Evolutionary conservation across 2,113 vertebrate species (phyloP), one percentile per base, ranked within the genome.

Genomic region (Sylvilagus bachmani): DNA sequence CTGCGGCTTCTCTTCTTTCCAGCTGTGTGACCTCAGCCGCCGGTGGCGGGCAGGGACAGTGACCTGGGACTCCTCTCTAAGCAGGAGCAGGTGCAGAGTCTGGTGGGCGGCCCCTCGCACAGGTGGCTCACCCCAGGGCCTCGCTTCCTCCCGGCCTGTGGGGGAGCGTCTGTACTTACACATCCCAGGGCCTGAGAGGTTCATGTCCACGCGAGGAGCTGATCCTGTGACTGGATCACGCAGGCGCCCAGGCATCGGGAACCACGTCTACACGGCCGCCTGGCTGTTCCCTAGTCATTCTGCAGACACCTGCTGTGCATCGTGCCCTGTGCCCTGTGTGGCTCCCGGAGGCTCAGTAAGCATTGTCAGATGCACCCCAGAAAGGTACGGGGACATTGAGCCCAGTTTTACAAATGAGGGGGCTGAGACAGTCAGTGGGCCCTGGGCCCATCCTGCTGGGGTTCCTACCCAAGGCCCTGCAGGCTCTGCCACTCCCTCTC

Each of bases 131-230:
- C 81, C 62, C 13, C 21, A 5, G 38, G 10, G 22, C 19, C n/a
- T 17, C 58, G 0, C 0, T 36, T 61, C 71, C 53, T 31, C 31
- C 12, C 66, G 13, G 19, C 2, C 25, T 3, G 14, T 8, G 12
- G 17, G 29, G 29, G 44, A 33, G 1, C 3, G 0, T 38, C 29
- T 84, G 51, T 22, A 27, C 29, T 80, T 49, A 33, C 3, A 3
- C 19, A 10, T n/a, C 4, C 7, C 6, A 12, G 58, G 24, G 55
- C 38, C 3, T 49, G 9, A 25, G 1, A 70, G 66, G 77, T n/a
- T 53, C 82, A 3, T 1, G 0, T 11, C 0, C 58, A 4, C 0
- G 1, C 3, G 19, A 77, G 29, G 0, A 22, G 8, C 25, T 0
- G 10, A 11, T 3, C 61, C 8, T 25, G 19, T 9, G 64, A 66